Base-by-base conservation (phyloP, 2,113 vertebrate genomes). In the Columbina picui region DNA sequence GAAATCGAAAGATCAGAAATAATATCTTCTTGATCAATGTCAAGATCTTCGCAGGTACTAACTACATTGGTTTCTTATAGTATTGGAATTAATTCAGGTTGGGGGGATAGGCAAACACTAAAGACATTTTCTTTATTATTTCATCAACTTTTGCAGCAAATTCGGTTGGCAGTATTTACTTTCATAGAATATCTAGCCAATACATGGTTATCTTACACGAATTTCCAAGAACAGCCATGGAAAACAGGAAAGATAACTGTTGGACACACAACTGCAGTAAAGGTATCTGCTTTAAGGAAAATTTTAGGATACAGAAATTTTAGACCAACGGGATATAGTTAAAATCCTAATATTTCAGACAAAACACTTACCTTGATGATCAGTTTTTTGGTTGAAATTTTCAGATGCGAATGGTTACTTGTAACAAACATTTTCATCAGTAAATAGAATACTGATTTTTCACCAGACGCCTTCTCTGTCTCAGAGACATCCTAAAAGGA, bases 381-480 rank as follows among this genome's bases (percentile, higher is more conserved):
- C 47, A 99, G 98, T 91, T 96, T 98, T 95, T 96, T 98, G 27
- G 99, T 99, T 64, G 98, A 98, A 38, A 96, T 97, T 95, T 98
- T 99, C 74, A 99, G 97, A 12, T 98, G 98, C 63, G 86, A 83
- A 60, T 96, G 98, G 79, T 93, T 97, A 96, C 98, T 98, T 84
- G 97, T 98, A 68, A 98, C 98, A 96, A 99, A 99, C 99, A 99
- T 99, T 97, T 99, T 99, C 96, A 99, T 98, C 80, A 99, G 95
- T 76, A 99, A 96, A 94, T 99, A 99, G 93, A 99, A 98, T 5
- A 99, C 98, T 0, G 99, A 99, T 79, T 98, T 99, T 81, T 99
- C 99, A 34, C 97, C 98, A 84, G 97, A 90, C 6, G 89, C 56
- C 7, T 98, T 96, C 41, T 98, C 98, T 41, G 94, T 32, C 57